Base-by-base conservation (phyloP, 2,888 invertebrate genomes). In the Drosophila hawaiiensis region DNA sequence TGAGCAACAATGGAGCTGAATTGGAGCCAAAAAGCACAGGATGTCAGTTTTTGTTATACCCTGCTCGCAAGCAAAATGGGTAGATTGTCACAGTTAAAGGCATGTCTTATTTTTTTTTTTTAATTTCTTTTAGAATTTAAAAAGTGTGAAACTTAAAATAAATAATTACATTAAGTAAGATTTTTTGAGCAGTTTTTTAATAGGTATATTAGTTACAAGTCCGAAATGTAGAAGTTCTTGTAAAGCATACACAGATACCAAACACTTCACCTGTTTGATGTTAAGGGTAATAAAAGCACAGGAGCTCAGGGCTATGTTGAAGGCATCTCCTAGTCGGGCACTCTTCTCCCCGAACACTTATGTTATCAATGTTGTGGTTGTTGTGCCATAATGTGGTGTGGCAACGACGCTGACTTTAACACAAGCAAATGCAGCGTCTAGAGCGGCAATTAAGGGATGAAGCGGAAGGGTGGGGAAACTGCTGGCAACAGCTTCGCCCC, bases 401-500 rank as follows among this genome's bases (percentile, higher is more conserved):
- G 76, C 74, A 83, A 77, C 80, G 56, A 58, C 59, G 64, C 75
- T 69, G 82, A 84, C 76, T 82, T 76, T 63, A 50, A 43, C 69
- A 78, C 54, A 76, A 37, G 43, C 68, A 76, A 76, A 62, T 84
- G 80, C 82, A 78, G 66, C 68, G 63, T 62, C 84, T 85, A 83
- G 70, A 73, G 81, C 59, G 82, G 78, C 84, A 86, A 82, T 82
- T 80, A 82, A 71, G 80, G 80, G 80, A 74, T 64, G 78, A 66
- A 58, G 65, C 35, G 64, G 66, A 16, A 6, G 12, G 28, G 9
- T 9, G 39, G 39, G 28, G 39, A 28, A 25, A 4, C 3, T 50
- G 28, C 6, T 5, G 5, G 28, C 28, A 50, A 47, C 16, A 16
- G 22, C 50, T 28, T 50, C 56, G 9, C n/a, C 37, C 28, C 31